Percentiles rank a stretch among this genome's conserved stretches.
phyloP scores from a whole-genome alignment of 2,113 vertebrate genomes.

The Muntiacus reevesi region DNA sequence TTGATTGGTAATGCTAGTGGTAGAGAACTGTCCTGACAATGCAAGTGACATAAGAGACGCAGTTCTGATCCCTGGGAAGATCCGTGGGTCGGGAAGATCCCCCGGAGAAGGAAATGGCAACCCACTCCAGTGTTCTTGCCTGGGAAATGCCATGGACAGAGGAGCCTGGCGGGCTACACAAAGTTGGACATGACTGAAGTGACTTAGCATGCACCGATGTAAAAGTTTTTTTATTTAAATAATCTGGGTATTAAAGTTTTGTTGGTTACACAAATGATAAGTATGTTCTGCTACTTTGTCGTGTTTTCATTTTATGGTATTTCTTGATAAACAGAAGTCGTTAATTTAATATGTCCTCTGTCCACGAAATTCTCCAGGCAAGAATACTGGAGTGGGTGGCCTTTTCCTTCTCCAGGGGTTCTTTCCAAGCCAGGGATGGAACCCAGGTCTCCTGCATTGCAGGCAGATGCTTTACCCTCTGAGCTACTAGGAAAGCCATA shows the following conservation, averaged over 20 bases:
- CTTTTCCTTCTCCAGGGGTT: not conserved
- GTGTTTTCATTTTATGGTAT: not conserved
- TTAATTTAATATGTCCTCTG: not conserved
- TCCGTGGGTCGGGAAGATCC: not conserved
- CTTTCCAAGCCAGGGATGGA: not conserved
- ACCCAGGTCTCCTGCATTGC: not conserved
- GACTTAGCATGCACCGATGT: not conserved
- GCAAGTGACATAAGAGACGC: not conserved
- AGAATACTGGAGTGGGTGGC: not conserved
- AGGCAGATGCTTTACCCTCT: not conserved
- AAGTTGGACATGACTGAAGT: not conserved
- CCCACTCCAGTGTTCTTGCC: not conserved
- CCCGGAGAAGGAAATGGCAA: not conserved
- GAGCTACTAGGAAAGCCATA: not conserved
- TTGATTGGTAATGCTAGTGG: not conserved
- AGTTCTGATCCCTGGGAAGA: fast-evolving
- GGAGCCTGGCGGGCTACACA: not conserved
- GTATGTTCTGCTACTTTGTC: not conserved
- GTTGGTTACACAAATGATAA: not conserved
- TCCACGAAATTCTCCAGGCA: not conserved
- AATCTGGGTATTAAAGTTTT: not conserved
- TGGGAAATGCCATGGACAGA: not conserved
- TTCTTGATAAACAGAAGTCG: not conserved
- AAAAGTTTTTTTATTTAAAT: not conserved
- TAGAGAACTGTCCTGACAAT: fast-evolving